These are phyloP conservation scores for Ochropleura leucogaster DNA, from an alignment of 2,888 invertebrate genomes.

Conservation along the genomic window DNA sequence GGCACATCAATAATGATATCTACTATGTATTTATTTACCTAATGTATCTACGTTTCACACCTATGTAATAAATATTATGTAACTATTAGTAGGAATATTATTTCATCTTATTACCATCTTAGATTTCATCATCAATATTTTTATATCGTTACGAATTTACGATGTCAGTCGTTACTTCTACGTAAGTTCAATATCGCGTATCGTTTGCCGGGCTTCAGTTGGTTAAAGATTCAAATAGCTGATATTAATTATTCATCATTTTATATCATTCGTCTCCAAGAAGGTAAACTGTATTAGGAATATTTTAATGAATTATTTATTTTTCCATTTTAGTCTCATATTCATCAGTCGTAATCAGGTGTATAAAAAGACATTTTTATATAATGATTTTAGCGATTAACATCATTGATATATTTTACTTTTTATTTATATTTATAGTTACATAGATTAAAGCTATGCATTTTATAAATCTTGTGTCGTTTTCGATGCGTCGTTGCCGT, in stretches of 20 bases:
- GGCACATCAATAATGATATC: conserved; percentile 76
- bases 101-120: conserved; percentile 60
- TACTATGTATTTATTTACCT: conserved; percentile 63
- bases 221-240: conserved; percentile 46
- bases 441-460: conserved; percentile 77
- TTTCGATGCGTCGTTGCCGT: conserved; percentile 77
- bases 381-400: conserved; percentile 65
- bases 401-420: conserved; percentile 70
- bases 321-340: conserved; percentile 76
- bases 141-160: conserved; percentile 54
- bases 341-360: conserved; percentile 75
- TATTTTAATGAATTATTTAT: conserved; percentile 65
- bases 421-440: conserved; percentile 74
- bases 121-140: conserved; percentile 60
- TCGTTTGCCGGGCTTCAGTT: conserved; percentile 44
- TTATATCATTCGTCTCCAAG: conserved; percentile 30
- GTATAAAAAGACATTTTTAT: conserved; percentile 70
- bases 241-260: conserved; percentile 45
- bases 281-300: conserved; percentile 51
- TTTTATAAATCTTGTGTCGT: conserved; percentile 68
- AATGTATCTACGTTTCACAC: conserved; percentile 73
- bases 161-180: conserved; percentile 68
- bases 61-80: conserved; percentile 69
- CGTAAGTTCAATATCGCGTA: conserved; percentile 52
- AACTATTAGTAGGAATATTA: conserved; percentile 78